phyloP scores from a whole-genome alignment of 2,888 invertebrate species.

The Gisinianus flammeolus region DNA sequence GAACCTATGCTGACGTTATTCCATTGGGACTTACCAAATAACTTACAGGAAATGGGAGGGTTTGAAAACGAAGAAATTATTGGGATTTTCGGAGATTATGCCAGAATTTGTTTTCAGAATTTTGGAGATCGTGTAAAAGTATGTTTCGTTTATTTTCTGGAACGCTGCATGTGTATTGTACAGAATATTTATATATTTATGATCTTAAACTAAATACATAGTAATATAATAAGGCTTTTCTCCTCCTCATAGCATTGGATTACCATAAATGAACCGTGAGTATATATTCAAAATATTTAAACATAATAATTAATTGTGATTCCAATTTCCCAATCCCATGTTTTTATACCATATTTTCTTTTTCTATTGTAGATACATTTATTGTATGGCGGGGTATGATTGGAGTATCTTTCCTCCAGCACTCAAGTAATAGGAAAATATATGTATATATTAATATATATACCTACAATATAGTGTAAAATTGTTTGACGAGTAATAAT shows the following conservation, averaged over 20 bases:
- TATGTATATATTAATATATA: no score
- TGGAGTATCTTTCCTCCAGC: conserved; percentile 62
- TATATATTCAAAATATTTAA: not conserved
- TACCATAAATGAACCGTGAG: conserved; percentile 60
- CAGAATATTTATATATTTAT: no score
- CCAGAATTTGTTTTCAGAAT: conserved; percentile 29
- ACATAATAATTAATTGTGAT: no score
- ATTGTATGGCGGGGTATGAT: conserved; percentile 67
- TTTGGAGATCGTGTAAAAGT: conserved; percentile 43
- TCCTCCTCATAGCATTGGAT: conserved; percentile 35
- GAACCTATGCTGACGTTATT: conserved; percentile 50
- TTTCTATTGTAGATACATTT: conserved; percentile 58
- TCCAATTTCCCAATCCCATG: not conserved
- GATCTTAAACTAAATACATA: no score
- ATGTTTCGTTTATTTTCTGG: no score
- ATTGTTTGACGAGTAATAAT: no score
- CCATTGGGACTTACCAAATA: conserved; percentile 46
- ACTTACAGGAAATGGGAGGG: conserved; percentile 41
- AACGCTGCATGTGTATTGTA: no score
- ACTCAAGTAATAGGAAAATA: no score
- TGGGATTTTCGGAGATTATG: conserved; percentile 40
- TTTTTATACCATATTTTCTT: not conserved
- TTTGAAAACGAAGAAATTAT: conserved; percentile 41
- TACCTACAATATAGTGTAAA: no score
- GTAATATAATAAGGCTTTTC: no score